Conservation (phyloP, 1,140 invertebrate species). For the Pissodes strobi region DNA sequence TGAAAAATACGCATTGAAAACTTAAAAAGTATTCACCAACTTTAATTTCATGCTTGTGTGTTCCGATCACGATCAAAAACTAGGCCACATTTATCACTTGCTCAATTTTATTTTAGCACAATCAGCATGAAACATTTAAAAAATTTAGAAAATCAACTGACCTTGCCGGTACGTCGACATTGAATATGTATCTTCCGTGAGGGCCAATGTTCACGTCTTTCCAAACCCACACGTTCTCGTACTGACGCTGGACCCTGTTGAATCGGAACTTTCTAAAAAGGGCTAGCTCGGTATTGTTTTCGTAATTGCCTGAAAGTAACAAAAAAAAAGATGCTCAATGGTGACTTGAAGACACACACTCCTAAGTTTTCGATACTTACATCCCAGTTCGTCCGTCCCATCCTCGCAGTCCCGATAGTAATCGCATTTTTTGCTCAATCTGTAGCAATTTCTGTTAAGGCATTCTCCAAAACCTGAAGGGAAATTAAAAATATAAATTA, state of each 20-base stretch:
- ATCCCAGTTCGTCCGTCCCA: conserved; percentile 85
- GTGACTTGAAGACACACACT: not conserved
- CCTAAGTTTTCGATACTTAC: conserved; percentile 59
- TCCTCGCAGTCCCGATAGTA: conserved; percentile 78
- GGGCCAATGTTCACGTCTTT: conserved; percentile 92
- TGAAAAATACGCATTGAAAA: no score
- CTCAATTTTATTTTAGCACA: no score
- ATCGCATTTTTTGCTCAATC: conserved; percentile 78
- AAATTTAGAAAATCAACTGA: not conserved
- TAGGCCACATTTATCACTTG: no score
- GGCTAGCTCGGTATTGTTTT: conserved; percentile 68
- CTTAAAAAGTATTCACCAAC: no score
- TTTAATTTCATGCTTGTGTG: no score
- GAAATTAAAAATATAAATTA: no score
- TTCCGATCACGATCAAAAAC: no score
- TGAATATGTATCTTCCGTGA: conserved; percentile 85
- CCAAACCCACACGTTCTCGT: conserved; percentile 95
- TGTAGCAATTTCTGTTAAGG: conserved; percentile 80
- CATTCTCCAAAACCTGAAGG: conserved; percentile 72
- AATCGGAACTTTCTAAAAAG: conserved; percentile 82
- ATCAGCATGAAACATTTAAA: no score
- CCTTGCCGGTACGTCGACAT: conserved; percentile 78
- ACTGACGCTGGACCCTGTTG: conserved; percentile 84
- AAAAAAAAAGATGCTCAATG: conserved; percentile 4
- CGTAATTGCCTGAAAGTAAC: conserved; percentile 56